Evolutionary conservation across 1,140 invertebrate species (phyloP).

Genomic region (Nomia melanderi): DNA sequence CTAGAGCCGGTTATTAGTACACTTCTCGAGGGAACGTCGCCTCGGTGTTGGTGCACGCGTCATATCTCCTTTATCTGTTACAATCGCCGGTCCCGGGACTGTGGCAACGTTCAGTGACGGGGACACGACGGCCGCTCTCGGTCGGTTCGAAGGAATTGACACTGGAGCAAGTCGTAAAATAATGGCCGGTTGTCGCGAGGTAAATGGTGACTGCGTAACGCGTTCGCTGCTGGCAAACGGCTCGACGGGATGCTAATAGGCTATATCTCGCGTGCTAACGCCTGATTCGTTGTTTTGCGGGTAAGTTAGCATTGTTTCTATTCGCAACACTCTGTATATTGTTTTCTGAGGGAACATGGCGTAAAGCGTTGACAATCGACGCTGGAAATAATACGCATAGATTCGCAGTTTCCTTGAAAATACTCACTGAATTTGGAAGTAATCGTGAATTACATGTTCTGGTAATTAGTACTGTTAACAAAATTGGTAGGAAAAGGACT

Average conservation of each 20-base stretch:
- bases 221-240: neutral
- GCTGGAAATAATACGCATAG: no score
- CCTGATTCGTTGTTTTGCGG: no score
- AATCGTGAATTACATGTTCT: no score
- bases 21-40: neutral
- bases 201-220: neutral
- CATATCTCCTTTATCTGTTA: conserved; percentile 14
- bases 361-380: no score
- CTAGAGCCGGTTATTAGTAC: conserved; percentile 17
- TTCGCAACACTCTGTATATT: no score
- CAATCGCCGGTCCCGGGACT: conserved; percentile 7
- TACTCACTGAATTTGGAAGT: no score
- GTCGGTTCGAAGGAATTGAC: neutral
- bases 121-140: neutral
- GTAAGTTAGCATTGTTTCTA: no score
- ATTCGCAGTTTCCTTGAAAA: no score
- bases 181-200: conserved; percentile 16
- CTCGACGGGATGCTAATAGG: neutral
- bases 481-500: no score
- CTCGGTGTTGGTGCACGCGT: conserved; percentile 26
- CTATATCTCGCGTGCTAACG: no score
- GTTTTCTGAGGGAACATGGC: no score
- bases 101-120: neutral
- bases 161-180: conserved; percentile 4
- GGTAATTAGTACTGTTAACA: no score